Conservation (phyloP, 2,888 invertebrate species). For the Corythucha ciliata region DNA sequence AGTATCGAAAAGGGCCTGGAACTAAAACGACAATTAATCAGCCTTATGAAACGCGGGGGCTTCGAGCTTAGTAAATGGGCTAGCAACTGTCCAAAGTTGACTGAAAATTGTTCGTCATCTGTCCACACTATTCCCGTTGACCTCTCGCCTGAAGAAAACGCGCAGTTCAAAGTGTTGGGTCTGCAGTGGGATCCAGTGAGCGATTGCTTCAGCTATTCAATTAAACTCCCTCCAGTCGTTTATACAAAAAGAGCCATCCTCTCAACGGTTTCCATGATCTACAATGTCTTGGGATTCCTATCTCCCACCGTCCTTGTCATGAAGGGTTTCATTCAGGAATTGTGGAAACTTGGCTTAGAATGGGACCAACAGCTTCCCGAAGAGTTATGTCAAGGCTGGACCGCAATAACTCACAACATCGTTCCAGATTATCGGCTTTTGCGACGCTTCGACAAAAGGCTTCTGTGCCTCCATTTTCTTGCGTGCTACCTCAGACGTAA, state of each 20-base stretch:
- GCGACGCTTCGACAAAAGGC: conserved; percentile 17
- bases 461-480: conserved; percentile 1
- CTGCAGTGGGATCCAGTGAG: neutral
- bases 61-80: conserved; percentile 24
- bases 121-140: too few relatives aligned
- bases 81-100: conserved; percentile 12
- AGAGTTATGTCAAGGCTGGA: neutral
- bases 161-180: neutral
- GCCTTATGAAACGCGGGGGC: neutral
- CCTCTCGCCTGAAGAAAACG: neutral
- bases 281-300: neutral
- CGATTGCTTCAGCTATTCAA: neutral
- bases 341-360: neutral
- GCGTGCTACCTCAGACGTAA: too few relatives aligned
- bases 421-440: conserved; percentile 7
- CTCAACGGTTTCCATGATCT: neutral
- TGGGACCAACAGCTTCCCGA: neutral
- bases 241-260: conserved; percentile 2
- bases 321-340: neutral
- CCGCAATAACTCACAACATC: neutral
- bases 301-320: neutral
- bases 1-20: neutral
- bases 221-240: neutral
- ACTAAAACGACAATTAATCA: conserved; percentile 7
- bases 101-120: too few relatives aligned